These are phyloP conservation scores for Suncus etruscus DNA, from an alignment of 2,113 vertebrate species.

Conservation along the genomic window DNA sequence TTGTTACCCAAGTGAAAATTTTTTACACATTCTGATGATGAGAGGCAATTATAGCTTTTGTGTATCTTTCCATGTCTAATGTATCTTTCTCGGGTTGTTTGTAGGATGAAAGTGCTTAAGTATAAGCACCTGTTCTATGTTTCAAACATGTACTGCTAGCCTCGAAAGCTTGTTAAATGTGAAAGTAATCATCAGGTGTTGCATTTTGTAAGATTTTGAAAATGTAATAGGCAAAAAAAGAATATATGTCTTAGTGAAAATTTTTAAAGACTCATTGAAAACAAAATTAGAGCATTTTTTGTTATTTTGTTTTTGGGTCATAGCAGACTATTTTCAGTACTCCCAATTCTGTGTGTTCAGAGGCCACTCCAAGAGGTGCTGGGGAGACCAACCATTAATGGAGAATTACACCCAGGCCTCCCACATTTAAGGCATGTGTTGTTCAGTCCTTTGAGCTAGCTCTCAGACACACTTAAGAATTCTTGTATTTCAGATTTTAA, in stretches of 20 bases:
- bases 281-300: not conserved
- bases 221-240: not conserved
- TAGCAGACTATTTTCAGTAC: no score
- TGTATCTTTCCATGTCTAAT: not conserved
- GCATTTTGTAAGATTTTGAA: slow-evolving; percentile 57
- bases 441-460: no score
- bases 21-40: not conserved
- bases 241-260: not conserved
- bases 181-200: slow-evolving; percentile 43
- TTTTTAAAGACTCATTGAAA: slow-evolving; percentile 15
- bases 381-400: no score
- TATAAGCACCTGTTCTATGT: not conserved
- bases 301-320: no score
- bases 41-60: not conserved
- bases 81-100: not conserved
- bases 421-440: no score
- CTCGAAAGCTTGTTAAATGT: slow-evolving; percentile 25
- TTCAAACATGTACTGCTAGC: not conserved
- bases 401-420: no score
- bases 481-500: not conserved
- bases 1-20: not conserved
- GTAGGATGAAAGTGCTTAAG: not conserved
- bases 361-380: no score
- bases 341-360: no score
- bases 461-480: not conserved